phyloP scores from a whole-genome alignment of 1,140 invertebrate genomes.

The Orchesella cincta region DNA sequence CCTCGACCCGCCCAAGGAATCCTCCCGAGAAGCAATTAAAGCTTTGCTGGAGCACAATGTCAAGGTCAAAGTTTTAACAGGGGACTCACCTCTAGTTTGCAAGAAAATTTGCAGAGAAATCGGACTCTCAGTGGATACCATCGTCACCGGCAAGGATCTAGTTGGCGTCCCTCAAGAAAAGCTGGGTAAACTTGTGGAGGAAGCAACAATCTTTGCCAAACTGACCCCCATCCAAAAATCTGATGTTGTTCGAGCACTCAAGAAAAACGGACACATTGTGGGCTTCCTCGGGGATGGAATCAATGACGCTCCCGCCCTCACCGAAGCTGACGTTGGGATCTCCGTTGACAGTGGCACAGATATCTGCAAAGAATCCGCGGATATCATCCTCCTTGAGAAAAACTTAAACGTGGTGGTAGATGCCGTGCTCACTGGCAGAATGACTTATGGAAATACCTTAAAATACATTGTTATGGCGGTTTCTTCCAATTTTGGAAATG shows the following conservation, averaged over 20 bases:
- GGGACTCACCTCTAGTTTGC: constrained; percentile 35
- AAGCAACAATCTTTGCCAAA: constrained; percentile 37
- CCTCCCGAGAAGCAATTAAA: constrained; percentile 11
- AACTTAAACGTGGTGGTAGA: constrained; percentile 37
- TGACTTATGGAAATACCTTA: constrained; percentile 39
- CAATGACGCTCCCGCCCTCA: constrained; percentile 50
- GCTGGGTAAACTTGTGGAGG: background rate
- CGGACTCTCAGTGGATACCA: constrained; percentile 1
- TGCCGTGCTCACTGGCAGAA: constrained; percentile 33
- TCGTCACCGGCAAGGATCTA: constrained; percentile 26
- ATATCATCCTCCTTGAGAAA: constrained; percentile 50
- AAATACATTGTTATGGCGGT: constrained; percentile 44
- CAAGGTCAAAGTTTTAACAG: constrained; percentile 35
- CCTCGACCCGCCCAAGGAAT: constrained; percentile 39
- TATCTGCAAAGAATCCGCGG: constrained; percentile 49
- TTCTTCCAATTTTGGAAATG: constrained; percentile 39
- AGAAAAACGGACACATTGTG: constrained; percentile 40
- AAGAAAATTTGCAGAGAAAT: constrained; percentile 41
- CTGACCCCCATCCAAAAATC: constrained; percentile 43
- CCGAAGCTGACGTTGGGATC: constrained; percentile 49
- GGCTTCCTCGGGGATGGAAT: constrained; percentile 52
- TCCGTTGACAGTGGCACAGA: constrained; percentile 48
- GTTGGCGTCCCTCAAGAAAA: background rate
- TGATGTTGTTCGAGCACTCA: constrained; percentile 33
- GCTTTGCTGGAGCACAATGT: constrained; percentile 33